These are phyloP conservation scores for Drosophila pullipes DNA, from an alignment of 2,888 invertebrate genomes.

Conservation along the genomic window DNA sequence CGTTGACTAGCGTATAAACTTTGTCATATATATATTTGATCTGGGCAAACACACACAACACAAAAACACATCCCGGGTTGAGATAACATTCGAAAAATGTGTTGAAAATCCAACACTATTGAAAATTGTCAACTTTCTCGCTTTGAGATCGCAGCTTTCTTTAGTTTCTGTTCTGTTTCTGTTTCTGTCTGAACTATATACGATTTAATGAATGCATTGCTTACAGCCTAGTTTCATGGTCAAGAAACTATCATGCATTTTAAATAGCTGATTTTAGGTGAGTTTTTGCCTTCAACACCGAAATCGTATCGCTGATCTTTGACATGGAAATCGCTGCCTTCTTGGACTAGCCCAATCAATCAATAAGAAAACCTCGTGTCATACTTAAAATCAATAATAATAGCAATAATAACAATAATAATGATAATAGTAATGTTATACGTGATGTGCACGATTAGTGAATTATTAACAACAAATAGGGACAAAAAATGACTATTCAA, in stretches of 20 bases:
- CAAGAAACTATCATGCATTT: conserved; percentile 40
- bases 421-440: not conserved
- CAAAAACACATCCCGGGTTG: conserved; percentile 11
- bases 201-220: conserved; percentile 24
- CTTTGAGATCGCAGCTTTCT: conserved; percentile 4
- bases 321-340: conserved; percentile 13
- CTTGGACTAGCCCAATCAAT: conserved; percentile 24
- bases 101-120: not conserved
- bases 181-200: not conserved
- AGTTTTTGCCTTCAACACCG: conserved; percentile 30
- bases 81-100: not conserved
- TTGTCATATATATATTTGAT: not conserved
- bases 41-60: not conserved
- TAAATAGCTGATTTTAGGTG: conserved; percentile 41
- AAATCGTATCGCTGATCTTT: conserved; percentile 13
- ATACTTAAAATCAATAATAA: not conserved
- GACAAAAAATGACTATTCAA: not conserved
- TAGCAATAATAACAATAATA: not conserved
- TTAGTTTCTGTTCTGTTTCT: not conserved
- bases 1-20: not conserved
- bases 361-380: not conserved
- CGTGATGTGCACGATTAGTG: not conserved
- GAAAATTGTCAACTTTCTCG: not conserved
- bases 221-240: conserved; percentile 42
- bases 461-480: not conserved